Conservation (phyloP, 2,113 vertebrate species). For the Grantiella picta region DNA sequence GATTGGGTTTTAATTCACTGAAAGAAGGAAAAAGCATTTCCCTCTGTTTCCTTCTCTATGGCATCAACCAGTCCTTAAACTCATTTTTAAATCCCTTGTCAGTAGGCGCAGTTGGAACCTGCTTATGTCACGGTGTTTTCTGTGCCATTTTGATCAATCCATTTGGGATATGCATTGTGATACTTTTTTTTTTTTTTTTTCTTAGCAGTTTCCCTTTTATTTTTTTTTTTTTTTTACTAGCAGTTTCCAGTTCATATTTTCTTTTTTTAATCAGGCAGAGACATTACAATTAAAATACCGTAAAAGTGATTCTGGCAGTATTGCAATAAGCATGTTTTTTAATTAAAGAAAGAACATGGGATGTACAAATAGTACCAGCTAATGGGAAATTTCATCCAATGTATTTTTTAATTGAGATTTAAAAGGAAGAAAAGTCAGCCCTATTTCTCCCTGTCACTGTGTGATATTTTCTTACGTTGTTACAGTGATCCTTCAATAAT, state of each 20-base stretch:
- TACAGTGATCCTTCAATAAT: constrained; percentile 60
- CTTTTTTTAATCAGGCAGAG: constrained; percentile 81
- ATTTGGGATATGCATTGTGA: constrained; percentile 19
- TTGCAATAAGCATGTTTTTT: constrained; percentile 81
- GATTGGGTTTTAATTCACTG: neutral
- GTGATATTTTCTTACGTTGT: constrained; percentile 14
- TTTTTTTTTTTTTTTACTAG: neutral
- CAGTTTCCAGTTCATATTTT: constrained; percentile 77
- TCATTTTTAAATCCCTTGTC: neutral
- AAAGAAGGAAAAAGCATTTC: neutral
- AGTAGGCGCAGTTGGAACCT: neutral
- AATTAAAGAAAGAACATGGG: constrained; percentile 77
- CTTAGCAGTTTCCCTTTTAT: constrained; percentile 30
- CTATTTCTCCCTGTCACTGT: neutral
- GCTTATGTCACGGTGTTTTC: neutral
- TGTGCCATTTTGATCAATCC: constrained; percentile 10
- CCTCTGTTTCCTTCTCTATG: neutral
- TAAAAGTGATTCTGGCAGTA: constrained; percentile 77
- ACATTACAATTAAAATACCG: constrained; percentile 81
- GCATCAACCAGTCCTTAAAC: neutral
- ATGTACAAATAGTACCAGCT: constrained; percentile 68
- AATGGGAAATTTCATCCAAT: constrained; percentile 71
- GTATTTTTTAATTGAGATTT: constrained; percentile 77
- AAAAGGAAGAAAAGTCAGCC: constrained; percentile 24
- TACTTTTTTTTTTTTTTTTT: neutral